Evolutionary conservation across 2,888 invertebrate genomes (phyloP).

Genomic region (Aphelenchoides bicaudatus): DNA sequence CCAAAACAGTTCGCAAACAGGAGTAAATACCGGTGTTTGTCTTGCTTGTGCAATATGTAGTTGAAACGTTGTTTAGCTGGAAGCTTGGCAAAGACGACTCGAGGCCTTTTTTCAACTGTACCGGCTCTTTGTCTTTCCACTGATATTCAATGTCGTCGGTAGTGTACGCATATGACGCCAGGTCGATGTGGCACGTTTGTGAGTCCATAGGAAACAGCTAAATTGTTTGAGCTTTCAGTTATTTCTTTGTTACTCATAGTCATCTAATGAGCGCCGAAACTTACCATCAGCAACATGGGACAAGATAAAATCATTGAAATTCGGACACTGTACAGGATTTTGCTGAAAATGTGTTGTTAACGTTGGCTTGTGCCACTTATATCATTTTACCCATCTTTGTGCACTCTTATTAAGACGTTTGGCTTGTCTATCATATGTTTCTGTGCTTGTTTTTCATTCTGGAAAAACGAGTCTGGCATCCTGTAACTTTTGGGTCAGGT

Average conservation of each 20-base stretch:
- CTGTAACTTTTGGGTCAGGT: not conserved
- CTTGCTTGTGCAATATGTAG: constrained; percentile 91
- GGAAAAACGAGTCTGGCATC: constrained; percentile 90
- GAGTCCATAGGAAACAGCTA: constrained; percentile 75
- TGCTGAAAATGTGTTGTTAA: too few species aligned
- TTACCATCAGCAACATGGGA: constrained; percentile 89
- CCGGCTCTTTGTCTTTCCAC: constrained; percentile 87
- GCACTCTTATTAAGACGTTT: constrained; percentile 89
- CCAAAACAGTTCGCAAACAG: constrained; percentile 89
- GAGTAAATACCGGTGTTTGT: constrained; percentile 94
- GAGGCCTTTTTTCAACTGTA: constrained; percentile 74
- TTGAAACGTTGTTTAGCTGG: constrained; percentile 80
- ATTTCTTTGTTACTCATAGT: too few species aligned
- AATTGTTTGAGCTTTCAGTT: constrained; percentile 21
- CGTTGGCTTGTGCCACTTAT: too few species aligned
- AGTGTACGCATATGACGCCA: constrained; percentile 97
- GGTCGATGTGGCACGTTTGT: constrained; percentile 85
- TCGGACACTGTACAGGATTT: constrained; percentile 65
- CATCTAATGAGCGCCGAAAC: not conserved
- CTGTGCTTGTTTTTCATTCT: constrained; percentile 94
- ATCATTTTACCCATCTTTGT: constrained; percentile 88
- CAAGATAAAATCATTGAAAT: constrained; percentile 91
- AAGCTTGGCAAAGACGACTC: constrained; percentile 76
- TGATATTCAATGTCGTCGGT: constrained; percentile 86
- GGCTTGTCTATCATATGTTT: constrained; percentile 63